phyloP scores from a whole-genome alignment of 2,797 vertebrate genomes.

The Ctenopoma kingsleyae region DNA sequence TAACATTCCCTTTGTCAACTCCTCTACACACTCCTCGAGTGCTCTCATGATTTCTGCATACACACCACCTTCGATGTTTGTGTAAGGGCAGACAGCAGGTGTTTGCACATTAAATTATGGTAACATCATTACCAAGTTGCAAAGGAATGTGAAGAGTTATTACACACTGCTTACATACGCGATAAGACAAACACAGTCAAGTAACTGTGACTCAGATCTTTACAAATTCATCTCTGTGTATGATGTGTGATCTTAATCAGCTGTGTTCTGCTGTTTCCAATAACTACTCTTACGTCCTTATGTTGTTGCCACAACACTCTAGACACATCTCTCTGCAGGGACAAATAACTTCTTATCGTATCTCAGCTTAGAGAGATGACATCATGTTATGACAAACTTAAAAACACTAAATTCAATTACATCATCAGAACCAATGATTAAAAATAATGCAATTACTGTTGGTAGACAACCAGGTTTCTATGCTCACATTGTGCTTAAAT shows the following conservation, averaged over 20 bases:
- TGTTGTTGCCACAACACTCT: constrained; percentile 51
- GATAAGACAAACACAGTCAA: neutral
- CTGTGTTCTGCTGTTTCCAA: constrained; percentile 42
- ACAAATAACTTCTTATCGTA: constrained; percentile 30
- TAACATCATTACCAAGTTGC: constrained; percentile 11
- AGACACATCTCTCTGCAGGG: constrained; percentile 8
- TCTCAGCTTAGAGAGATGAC: constrained; percentile 13
- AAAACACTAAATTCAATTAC: constrained; percentile 1
- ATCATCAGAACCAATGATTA: neutral
- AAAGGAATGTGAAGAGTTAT: constrained; percentile 29
- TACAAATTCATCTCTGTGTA: neutral
- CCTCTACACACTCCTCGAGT: constrained; percentile 39
- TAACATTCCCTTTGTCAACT: constrained; percentile 71
- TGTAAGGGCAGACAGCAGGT: constrained; percentile 23
- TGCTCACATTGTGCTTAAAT: neutral
- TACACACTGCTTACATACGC: neutral
- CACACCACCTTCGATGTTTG: constrained; percentile 10
- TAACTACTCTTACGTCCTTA: constrained; percentile 13
- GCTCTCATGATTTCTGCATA: neutral
- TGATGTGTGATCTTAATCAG: constrained; percentile 15
- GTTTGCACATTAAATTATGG: constrained; percentile 13
- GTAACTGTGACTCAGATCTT: neutral
- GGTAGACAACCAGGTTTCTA: neutral
- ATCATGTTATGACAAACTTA: constrained; percentile 16
- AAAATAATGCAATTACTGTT: neutral